A percentile compares a stretch with the other conserved stretches of the same genome.
These are phyloP conservation scores for Harpagifer antarcticus DNA, from an alignment of 2,797 vertebrate species.

Conservation along the genomic window DNA sequence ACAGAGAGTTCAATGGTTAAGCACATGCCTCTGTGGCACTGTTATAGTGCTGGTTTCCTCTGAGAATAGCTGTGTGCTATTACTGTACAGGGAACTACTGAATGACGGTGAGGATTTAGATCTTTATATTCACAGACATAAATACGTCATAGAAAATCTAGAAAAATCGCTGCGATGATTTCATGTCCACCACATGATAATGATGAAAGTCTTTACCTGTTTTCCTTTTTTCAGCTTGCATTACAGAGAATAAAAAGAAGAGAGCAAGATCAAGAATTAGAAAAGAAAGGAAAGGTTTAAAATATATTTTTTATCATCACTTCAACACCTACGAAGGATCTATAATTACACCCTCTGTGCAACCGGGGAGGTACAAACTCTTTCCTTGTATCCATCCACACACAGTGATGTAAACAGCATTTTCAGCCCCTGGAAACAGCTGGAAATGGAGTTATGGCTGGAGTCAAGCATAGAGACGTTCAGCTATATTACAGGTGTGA, in stretches of 20 bases:
- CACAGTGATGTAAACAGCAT: slow-evolving; percentile 40
- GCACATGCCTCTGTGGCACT: slow-evolving; percentile 54
- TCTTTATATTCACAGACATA: slow-evolving; percentile 37
- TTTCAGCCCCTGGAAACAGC: slow-evolving; percentile 57
- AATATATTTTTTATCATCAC: slow-evolving; percentile 30
- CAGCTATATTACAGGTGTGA: slow-evolving; percentile 73
- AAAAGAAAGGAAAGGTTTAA: slow-evolving; percentile 33
- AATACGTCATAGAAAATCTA: slow-evolving; percentile 27
- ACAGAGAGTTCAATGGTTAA: slow-evolving; percentile 58
- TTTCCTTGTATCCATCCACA: slow-evolving; percentile 66
- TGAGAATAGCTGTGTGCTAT: slow-evolving; percentile 69
- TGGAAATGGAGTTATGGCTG: slow-evolving; percentile 46
- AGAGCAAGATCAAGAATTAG: slow-evolving; percentile 41
- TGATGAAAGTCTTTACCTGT: slow-evolving; percentile 73
- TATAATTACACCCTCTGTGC: slow-evolving; percentile 50
- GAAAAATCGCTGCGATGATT: slow-evolving; percentile 28
- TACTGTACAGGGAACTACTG: slow-evolving; percentile 60
- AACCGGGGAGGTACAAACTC: slow-evolving; percentile 52
- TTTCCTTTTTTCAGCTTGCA: slow-evolving; percentile 72
- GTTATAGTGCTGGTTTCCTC: slow-evolving; percentile 64
- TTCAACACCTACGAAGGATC: slow-evolving; percentile 43
- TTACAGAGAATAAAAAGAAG: slow-evolving; percentile 48
- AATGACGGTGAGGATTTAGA: slow-evolving; percentile 44
- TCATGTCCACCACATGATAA: slow-evolving; percentile 5
- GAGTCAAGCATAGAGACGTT: slow-evolving; percentile 24